Evolutionary conservation across 2,888 invertebrate species (phyloP).

Genomic region (Smittia sp.): DNA sequence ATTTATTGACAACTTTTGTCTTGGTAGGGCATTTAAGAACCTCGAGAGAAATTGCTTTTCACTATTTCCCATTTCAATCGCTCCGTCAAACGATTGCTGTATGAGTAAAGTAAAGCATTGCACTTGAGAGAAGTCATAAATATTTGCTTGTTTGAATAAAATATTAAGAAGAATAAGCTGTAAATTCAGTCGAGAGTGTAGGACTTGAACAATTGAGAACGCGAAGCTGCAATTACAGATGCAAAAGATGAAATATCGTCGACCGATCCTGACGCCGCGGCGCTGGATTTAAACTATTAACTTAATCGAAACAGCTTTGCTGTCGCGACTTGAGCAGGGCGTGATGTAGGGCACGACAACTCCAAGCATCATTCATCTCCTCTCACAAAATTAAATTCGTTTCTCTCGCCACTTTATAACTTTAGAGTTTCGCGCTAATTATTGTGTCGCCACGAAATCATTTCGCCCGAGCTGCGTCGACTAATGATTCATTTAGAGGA

Average conservation of each 20-base stretch:
- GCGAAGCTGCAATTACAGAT: slow-evolving; percentile 10
- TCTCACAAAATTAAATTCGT: too few species aligned
- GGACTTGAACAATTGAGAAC: slow-evolving; percentile 1
- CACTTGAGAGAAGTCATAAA: not conserved
- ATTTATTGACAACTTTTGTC: slow-evolving; percentile 8
- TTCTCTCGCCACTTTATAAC: too few species aligned
- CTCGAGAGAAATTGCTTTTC: not conserved
- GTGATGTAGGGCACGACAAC: too few species aligned
- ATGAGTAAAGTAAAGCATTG: not conserved
- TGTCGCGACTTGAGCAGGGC: not conserved
- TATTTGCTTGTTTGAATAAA: slow-evolving; percentile 17
- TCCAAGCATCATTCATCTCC: too few species aligned
- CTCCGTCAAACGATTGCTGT: not conserved
- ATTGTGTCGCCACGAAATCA: too few species aligned
- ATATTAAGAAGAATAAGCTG: slow-evolving; percentile 15
- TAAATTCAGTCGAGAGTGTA: slow-evolving; percentile 5
- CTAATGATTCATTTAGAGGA: too few species aligned
- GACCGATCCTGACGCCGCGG: too few species aligned
- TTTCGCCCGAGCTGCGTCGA: too few species aligned
- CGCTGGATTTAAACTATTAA: too few species aligned
- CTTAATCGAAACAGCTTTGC: not conserved
- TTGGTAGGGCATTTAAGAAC: slow-evolving; percentile 3
- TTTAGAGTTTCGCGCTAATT: too few species aligned
- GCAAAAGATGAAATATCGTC: too few species aligned
- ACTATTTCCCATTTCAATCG: not conserved